phyloP scores from a whole-genome alignment of 2,113 vertebrate genomes.

The Sturnus vulgaris region DNA sequence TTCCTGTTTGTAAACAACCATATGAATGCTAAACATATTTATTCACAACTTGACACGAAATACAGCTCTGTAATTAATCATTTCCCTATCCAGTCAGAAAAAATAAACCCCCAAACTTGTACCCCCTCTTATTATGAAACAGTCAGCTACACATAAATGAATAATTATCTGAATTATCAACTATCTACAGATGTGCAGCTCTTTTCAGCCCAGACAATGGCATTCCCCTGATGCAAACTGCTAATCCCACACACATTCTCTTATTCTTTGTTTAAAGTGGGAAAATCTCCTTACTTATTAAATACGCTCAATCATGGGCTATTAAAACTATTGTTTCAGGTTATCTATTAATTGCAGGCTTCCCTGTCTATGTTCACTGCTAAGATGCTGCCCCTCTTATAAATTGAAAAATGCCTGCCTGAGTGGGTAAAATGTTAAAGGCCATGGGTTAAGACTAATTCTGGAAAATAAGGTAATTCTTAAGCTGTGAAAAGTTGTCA shows the following conservation, averaged over 20 bases:
- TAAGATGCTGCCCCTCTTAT: slow-evolving; percentile 25
- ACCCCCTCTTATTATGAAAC: slow-evolving; percentile 36
- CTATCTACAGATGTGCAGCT: slow-evolving; percentile 75
- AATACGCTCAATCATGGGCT: slow-evolving; percentile 71
- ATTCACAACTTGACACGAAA: slow-evolving; percentile 75
- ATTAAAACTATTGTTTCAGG: slow-evolving; percentile 82
- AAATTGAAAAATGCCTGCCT: slow-evolving; percentile 32
- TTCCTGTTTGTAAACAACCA: slow-evolving; percentile 74
- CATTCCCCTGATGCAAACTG: slow-evolving; percentile 52
- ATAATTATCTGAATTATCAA: slow-evolving; percentile 77
- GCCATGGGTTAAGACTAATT: slow-evolving; percentile 49
- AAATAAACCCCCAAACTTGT: slow-evolving; percentile 58
- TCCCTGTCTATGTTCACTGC: slow-evolving; percentile 44
- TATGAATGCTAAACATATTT: slow-evolving; percentile 72
- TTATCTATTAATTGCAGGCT: slow-evolving; percentile 80
- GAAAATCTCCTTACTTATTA: slow-evolving; percentile 76
- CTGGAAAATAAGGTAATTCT: slow-evolving; percentile 11
- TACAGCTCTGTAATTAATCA: slow-evolving; percentile 76
- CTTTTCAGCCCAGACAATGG: slow-evolving; percentile 73
- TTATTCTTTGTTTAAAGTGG: slow-evolving; percentile 76
- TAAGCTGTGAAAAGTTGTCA: slow-evolving; percentile 6
- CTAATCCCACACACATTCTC: slow-evolving; percentile 74
- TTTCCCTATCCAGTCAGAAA: slow-evolving; percentile 63
- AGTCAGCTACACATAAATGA: slow-evolving; percentile 66
- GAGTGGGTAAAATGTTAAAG: slow-evolving; percentile 43